phyloP scores from a whole-genome alignment of 2,888 invertebrate species.

The Neocrepidodera transversa region DNA sequence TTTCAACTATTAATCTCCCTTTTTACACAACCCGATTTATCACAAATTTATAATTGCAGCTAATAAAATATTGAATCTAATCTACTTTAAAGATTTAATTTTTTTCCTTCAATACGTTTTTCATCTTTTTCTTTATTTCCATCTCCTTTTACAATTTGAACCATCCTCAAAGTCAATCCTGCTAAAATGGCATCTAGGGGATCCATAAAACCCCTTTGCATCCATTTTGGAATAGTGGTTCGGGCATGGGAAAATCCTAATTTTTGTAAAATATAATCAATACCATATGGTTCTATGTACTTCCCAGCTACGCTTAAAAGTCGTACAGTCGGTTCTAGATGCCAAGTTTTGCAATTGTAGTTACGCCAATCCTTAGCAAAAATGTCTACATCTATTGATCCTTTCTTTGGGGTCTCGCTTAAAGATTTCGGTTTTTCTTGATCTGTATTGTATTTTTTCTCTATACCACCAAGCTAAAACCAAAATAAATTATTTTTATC shows the following conservation, averaged over 20 bases:
- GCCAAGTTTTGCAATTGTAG: slow-evolving; percentile 95
- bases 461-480: slow-evolving; percentile 48
- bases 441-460: slow-evolving; percentile 47
- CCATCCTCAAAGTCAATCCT: slow-evolving; percentile 76
- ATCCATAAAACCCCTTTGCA: slow-evolving; percentile 98
- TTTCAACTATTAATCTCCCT: background rate
- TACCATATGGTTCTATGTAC: slow-evolving; percentile 97
- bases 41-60: slow-evolving; percentile 21
- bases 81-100: too few species aligned
- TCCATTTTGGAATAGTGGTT: slow-evolving; percentile 99
- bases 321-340: slow-evolving; percentile 92
- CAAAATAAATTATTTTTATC: too few species aligned
- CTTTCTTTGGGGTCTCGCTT: slow-evolving; percentile 48
- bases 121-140: slow-evolving; percentile 49
- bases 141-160: slow-evolving; percentile 61
- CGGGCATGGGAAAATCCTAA: slow-evolving; percentile 96
- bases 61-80: slow-evolving; percentile 3
- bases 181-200: slow-evolving; percentile 93
- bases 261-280: slow-evolving; percentile 97
- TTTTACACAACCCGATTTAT: slow-evolving; percentile 15
- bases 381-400: slow-evolving; percentile 65
- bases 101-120: too few species aligned
- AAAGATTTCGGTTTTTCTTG: slow-evolving; percentile 44
- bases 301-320: slow-evolving; percentile 71
- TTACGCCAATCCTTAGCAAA: slow-evolving; percentile 87